Base-by-base conservation (phyloP, 2,888 invertebrate genomes). In the Steinernema hermaphroditum region DNA sequence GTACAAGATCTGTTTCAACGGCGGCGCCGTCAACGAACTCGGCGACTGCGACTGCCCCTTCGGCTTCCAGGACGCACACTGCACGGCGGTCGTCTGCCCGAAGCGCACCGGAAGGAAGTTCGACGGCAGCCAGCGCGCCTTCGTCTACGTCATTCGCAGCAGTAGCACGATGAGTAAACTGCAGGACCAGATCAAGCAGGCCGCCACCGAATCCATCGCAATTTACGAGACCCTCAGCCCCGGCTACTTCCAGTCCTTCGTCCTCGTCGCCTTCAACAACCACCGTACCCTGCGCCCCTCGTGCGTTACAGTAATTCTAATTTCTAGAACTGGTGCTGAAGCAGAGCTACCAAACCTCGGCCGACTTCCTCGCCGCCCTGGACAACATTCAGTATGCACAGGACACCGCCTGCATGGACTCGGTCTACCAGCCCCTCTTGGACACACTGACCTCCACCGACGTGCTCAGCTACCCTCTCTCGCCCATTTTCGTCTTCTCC, bases 401-500 rank as follows among this genome's bases (percentile, higher is more conserved):
- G 8, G 78, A 80, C 50, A 78, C 76, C n/a, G 74, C 68, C n/a
- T 81, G 81, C 72, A 72, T 72, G 54, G 81, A 81, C 69, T 73
- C 77, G 0, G 57, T 80, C 12, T 49, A 80, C n/a, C 50, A 73
- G 6, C 76, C 76, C 50, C 68, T 79, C 32, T 16, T 16, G 32
- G 29, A 8, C 62, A n/a, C 32, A 1, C 2, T 62, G 16, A 16
- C 34, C 62, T 19, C 43, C 32, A 73, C 72, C 50, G 73, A 27
- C 19, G 54, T 43, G 0, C 9, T 44, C 46, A 9, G 57, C 4
- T 78, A 79, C 71, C 68, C 76, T 73, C 76, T 77, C 46, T 81
- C 81, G 2, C 81, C 81, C 19, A 74, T 81, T 16, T 80, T 77
- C 70, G 77, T 81, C 12, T 81, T 79, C 71, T 77, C 81, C 34